phyloP scores from a whole-genome alignment of 2,888 invertebrate species.

The Agrochola lychnidis region DNA sequence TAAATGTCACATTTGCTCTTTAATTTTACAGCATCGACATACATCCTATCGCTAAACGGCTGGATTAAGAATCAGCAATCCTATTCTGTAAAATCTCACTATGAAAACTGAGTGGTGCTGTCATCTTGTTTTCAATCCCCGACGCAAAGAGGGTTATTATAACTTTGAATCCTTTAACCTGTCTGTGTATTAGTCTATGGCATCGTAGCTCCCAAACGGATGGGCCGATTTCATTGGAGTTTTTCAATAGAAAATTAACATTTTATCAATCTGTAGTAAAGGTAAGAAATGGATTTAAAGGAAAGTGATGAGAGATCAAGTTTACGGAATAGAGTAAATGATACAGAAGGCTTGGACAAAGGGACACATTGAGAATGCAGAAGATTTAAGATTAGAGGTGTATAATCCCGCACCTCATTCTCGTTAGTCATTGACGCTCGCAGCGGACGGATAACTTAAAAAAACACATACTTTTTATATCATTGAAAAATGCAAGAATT shows the following conservation, averaged over 20 bases:
- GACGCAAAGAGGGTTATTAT: not conserved
- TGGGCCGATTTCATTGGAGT: not conserved
- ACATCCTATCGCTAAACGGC: not conserved
- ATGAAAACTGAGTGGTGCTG: not conserved
- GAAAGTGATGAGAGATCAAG: no score
- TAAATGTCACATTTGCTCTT: no score
- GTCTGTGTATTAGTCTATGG: not conserved
- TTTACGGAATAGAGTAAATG: not conserved
- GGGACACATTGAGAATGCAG: not conserved
- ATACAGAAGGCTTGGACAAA: not conserved
- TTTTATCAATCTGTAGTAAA: not conserved
- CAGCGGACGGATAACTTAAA: not conserved
- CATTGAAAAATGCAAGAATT: not conserved
- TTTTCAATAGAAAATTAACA: not conserved
- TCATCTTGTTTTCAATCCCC: not conserved
- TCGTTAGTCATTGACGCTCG: no score
- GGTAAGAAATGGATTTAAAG: not conserved
- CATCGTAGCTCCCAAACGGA: not conserved
- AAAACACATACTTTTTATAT: not conserved
- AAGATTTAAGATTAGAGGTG: not conserved
- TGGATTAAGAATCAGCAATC: not conserved
- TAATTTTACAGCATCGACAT: not conserved
- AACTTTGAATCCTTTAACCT: not conserved
- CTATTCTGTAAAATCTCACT: not conserved
- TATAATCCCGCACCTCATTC: not conserved